Base-by-base conservation (phyloP, 2,888 invertebrate species). In the Imbricaverruca yamaguchii region DNA sequence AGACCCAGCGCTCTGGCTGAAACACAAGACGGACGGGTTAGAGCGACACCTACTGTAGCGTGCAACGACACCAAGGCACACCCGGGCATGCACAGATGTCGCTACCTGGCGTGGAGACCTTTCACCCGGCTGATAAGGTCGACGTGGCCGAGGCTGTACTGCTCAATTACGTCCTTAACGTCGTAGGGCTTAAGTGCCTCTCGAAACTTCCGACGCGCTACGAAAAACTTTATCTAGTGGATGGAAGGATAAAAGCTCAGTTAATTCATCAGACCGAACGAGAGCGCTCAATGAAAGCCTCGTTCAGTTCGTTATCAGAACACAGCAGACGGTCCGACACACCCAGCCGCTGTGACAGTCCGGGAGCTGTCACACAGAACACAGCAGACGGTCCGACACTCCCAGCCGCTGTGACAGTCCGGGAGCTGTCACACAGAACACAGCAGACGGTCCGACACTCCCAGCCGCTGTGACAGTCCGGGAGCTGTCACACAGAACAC, bases 181-280 rank as follows among this genome's bases (percentile, higher is more conserved):
- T 97, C 96, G 89, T 96, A 96, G 83, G 96, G 96, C 89, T 95
- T 94, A 87, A 96, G 91, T 84, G 96, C 96, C 90, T 96, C 95
- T 89, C 94, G 94, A 91, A 96, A 96, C 90, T 96, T 96, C 89
- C 93, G 92, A 87, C 95, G 89, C 85, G 96, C 94, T 89, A 96
- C 94, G 91, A 96, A 94, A 91, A 95, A 95, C 90, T 94, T 94
- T 90, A 96, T 94, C 93, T 94, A 83, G 81, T 81, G 83, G 82
- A 83, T 82, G 55, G 23, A 21, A 74, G 55, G 53, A 39, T 57
- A 13, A 74, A 39, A 15, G 18, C 12, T 39, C 39, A 39, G 39
- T 39, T 39, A 39, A 39, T 39, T 39, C 1, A 39, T 39, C 39
- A 39, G 39, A 39, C 39, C 39, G 2, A 4, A 39, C 39, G 39